These are phyloP conservation scores for Remorina albescens DNA, from an alignment of 2,797 vertebrate genomes.

Conservation along the genomic window DNA sequence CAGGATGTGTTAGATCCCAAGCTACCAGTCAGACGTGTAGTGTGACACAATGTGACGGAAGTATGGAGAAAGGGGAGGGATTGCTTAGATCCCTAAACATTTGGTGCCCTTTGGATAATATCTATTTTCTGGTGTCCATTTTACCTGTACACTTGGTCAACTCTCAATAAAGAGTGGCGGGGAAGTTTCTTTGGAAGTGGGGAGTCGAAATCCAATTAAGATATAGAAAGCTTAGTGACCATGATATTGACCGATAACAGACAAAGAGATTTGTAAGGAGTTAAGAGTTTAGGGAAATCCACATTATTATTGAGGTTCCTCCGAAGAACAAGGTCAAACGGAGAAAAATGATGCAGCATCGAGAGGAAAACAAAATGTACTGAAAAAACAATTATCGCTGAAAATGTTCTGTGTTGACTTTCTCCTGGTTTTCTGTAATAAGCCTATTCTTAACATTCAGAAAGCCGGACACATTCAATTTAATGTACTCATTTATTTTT, in stretches of 20 bases:
- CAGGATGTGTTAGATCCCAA: constrained; percentile 23
- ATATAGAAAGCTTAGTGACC: constrained; percentile 50
- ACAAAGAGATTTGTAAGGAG: constrained; percentile 35
- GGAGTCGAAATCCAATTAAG: constrained; percentile 67
- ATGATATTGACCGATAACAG: constrained; percentile 53
- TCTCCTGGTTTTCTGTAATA: not conserved
- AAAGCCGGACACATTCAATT: not conserved
- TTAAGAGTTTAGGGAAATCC: constrained; percentile 10
- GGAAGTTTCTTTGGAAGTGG: constrained; percentile 50
- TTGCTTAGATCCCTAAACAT: constrained; percentile 42
- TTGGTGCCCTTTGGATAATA: constrained; percentile 52
- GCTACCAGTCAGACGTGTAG: constrained; percentile 20
- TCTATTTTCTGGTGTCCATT: constrained; percentile 61
- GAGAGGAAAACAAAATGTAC: not conserved
- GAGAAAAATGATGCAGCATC: not conserved
- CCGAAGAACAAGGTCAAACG: not conserved
- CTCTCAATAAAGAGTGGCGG: constrained; percentile 43
- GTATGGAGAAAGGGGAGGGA: not conserved
- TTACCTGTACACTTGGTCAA: constrained; percentile 40
- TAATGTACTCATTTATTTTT: not conserved
- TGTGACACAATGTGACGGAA: constrained; percentile 21
- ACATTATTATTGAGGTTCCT: constrained; percentile 28
- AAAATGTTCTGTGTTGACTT: not conserved
- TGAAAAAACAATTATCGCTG: not conserved
- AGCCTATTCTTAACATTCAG: not conserved